A percentile compares a stretch with the other conserved stretches of the same genome.
These are phyloP conservation scores for Gymnoscopelus braueri DNA, from an alignment of 2,797 vertebrate species.

Conservation along the genomic window DNA sequence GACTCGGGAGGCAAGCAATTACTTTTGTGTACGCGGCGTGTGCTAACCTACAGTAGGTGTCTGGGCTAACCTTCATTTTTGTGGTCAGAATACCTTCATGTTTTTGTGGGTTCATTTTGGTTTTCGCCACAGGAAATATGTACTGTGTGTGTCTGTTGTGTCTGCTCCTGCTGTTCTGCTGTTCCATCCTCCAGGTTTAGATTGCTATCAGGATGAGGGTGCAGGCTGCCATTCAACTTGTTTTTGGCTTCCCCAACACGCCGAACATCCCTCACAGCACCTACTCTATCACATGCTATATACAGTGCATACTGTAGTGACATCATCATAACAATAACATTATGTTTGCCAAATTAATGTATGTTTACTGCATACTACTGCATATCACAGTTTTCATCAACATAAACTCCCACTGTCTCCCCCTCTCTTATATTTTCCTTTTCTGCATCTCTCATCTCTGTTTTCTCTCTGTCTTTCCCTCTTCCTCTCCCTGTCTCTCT, in stretches of 20 bases:
- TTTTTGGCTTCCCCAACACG: slow-evolving; percentile 24
- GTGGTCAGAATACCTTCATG: slow-evolving; percentile 28
- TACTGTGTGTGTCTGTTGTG: slow-evolving; percentile 58
- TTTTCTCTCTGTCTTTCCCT: not conserved
- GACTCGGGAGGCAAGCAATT: too few species aligned
- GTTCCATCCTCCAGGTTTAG: slow-evolving; percentile 51
- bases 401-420: slow-evolving; percentile 5
- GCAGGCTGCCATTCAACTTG: slow-evolving; percentile 12
- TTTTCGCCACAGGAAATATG: slow-evolving; percentile 37
- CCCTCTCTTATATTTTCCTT: slow-evolving; percentile 4
- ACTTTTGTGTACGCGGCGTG: too few species aligned
- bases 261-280: not conserved
- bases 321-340: not conserved
- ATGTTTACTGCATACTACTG: not conserved
- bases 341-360: too few species aligned
- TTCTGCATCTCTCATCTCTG: not conserved
- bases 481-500: too few species aligned
- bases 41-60: too few species aligned
- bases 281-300: not conserved
- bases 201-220: slow-evolving; percentile 65
- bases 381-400: not conserved
- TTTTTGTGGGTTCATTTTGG: slow-evolving; percentile 31
- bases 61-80: not conserved
- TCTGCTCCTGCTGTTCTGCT: slow-evolving; percentile 56
- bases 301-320: not conserved